Evolutionary conservation across 1,140 invertebrate species (phyloP), one percentile per base, ranked within the genome.

Genomic region (Neelides sp.): DNA sequence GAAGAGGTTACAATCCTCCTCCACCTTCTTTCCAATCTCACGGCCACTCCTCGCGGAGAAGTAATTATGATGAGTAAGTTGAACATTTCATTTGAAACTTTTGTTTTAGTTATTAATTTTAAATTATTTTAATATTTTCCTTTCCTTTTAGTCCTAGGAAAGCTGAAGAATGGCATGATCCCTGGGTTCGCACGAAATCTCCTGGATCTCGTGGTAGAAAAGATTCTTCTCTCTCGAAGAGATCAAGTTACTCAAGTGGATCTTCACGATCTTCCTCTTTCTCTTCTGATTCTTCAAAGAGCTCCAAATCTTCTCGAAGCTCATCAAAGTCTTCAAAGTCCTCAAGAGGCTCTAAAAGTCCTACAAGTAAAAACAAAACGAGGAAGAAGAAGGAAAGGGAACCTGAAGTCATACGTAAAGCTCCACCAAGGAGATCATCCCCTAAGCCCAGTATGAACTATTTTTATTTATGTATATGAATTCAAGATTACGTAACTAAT

Each of bases 121-220:
- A 30, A 4, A 15, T 28, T 44, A 17, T 52, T 15, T 63, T 22
- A 13, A 44, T 12, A 12, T 15, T 35, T 47, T 47, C 4, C 13
- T 17, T 19, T 23, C 5, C 17, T 43, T 34, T 1, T 19, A 55
- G 49, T 36, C 50, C 56, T 8, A 28, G 56, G 22, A 61, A 62
- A 24, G 66, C 64, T 4, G 87, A 91, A 64, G 86, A 90, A 63
- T 93, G 88, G 88, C 81, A 81, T 20, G 89, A 93, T 71, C 88
- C 89, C 1, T 93, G 89, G 89, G 87, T 87, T 83, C 68, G 81
- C 7, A 75, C 76, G 8, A 82, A 82, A 58, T 81, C 79, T 5
- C 78, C 78, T 2, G 72, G 69, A 32, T 62, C 68, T 1, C 64
- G 71, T 15, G 68, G 71, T 0, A 64, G 71, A 28, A 58, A 52